Evolutionary conservation across 2,113 vertebrate species (phyloP).

Genomic region (Dendrocopos noguchii): DNA sequence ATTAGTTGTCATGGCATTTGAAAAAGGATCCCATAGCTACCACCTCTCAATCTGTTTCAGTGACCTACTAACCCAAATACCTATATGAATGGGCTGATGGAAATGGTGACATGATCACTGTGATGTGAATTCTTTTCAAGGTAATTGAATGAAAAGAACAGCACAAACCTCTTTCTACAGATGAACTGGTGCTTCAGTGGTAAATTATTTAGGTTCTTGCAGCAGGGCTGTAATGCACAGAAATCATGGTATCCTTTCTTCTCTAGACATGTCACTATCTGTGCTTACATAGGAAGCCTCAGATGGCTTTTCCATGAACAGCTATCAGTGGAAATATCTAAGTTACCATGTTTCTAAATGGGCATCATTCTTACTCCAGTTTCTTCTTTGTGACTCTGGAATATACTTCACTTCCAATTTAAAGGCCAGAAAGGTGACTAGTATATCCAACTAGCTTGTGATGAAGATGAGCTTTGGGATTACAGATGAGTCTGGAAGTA

Average conservation of each 20-base stretch:
- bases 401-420: not conserved
- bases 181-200: not conserved
- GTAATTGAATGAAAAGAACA: conserved; percentile 26
- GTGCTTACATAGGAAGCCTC: not conserved
- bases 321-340: not conserved
- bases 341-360: not conserved
- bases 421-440: not conserved
- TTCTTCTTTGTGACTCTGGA: not conserved
- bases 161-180: conserved; percentile 21
- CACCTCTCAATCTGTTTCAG: conserved; percentile 50
- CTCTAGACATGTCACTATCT: not conserved
- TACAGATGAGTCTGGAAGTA: not conserved
- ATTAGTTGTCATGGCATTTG: conserved; percentile 28
- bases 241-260: not conserved
- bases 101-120: conserved; percentile 28
- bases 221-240: not conserved
- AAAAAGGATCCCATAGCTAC: conserved; percentile 23
- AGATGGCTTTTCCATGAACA: not conserved
- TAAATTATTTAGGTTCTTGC: not conserved
- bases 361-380: not conserved
- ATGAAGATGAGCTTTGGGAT: not conserved
- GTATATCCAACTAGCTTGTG: not conserved
- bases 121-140: conserved; percentile 21
- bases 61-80: conserved; percentile 62
- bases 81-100: conserved; percentile 15